Evolutionary conservation across 2,888 invertebrate species (phyloP).

Genomic region (Polymixis flavicincta): DNA sequence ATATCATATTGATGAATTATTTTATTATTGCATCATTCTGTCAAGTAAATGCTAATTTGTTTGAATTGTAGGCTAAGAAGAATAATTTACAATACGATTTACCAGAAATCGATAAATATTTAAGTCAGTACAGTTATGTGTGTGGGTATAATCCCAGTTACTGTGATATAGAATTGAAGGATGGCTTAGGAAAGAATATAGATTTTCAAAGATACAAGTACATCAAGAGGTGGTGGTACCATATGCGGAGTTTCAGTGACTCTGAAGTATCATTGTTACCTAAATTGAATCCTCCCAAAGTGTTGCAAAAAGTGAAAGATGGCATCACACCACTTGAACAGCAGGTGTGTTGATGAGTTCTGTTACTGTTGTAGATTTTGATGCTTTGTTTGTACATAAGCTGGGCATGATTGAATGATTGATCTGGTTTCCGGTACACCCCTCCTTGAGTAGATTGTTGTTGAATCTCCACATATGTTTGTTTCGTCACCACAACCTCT

Average conservation of each 20-base stretch:
- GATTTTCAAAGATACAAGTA: conserved; percentile 84
- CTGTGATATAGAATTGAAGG: conserved; percentile 86
- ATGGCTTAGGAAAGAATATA: conserved; percentile 74
- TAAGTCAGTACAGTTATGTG: conserved; percentile 90
- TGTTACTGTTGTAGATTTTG: conserved; percentile 36
- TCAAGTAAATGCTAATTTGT: conserved; percentile 60
- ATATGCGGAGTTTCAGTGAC: conserved; percentile 91
- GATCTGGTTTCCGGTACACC: conserved; percentile 45
- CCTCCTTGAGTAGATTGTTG: conserved; percentile 46
- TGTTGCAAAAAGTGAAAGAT: conserved; percentile 70
- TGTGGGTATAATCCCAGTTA: conserved; percentile 89
- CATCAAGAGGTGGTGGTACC: conserved; percentile 91
- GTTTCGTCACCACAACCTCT: conserved; percentile 78
- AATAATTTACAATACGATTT: conserved; percentile 73
- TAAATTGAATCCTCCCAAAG: conserved; percentile 72
- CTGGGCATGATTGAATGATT: conserved; percentile 20
- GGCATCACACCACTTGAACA: conserved; percentile 75
- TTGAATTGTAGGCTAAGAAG: conserved; percentile 80
- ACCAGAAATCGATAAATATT: conserved; percentile 82
- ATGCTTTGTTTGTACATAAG: conserved; percentile 45
- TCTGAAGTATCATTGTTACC: conserved; percentile 87
- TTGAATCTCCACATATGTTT: conserved; percentile 84
- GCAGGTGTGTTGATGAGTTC: conserved; percentile 77
- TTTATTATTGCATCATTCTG: conserved; percentile 72
- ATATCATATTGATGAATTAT: conserved; percentile 47